Conservation (phyloP, 2,888 invertebrate species). For the Ichneumoninae sp. region DNA sequence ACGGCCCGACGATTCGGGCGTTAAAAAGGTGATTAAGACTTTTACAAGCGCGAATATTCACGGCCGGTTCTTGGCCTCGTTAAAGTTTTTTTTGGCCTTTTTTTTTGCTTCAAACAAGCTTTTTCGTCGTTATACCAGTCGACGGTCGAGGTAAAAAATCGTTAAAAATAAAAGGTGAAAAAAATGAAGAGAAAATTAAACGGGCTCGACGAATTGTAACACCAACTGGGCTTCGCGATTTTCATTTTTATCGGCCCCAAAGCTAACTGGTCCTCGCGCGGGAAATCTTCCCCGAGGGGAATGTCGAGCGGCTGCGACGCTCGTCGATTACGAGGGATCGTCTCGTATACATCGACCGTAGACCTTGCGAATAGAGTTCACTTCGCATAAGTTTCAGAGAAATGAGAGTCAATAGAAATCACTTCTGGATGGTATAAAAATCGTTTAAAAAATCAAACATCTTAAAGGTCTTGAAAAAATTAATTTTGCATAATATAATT, state of each 20-base stretch:
- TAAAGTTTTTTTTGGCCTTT: slow-evolving; percentile 39
- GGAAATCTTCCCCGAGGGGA: slow-evolving; percentile 45
- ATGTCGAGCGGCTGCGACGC: slow-evolving; percentile 22
- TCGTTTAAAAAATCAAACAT: too few relatives aligned
- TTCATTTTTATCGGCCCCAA: slow-evolving; percentile 47
- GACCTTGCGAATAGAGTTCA: too few relatives aligned
- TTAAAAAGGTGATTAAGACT: slow-evolving; percentile 31
- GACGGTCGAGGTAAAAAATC: not conserved
- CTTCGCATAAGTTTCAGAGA: too few relatives aligned
- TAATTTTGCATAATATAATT: too few relatives aligned
- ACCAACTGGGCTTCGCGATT: slow-evolving; percentile 16
- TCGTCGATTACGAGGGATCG: slow-evolving; percentile 31
- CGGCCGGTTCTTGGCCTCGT: slow-evolving; percentile 7
- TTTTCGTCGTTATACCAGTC: not conserved
- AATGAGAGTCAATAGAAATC: too few relatives aligned
- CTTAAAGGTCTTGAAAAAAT: too few relatives aligned
- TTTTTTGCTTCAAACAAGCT: slow-evolving; percentile 9
- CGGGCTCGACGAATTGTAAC: slow-evolving; percentile 8
- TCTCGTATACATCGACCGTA: not conserved
- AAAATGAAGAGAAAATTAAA: not conserved
- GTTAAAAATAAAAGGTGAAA: not conserved
- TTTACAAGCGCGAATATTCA: slow-evolving; percentile 40
- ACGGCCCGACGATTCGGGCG: not conserved
- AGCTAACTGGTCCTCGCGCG: slow-evolving; percentile 26
- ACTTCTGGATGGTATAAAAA: too few relatives aligned